Base-by-base conservation (phyloP, 2,888 invertebrate genomes). In the Xanthorhoe designata region DNA sequence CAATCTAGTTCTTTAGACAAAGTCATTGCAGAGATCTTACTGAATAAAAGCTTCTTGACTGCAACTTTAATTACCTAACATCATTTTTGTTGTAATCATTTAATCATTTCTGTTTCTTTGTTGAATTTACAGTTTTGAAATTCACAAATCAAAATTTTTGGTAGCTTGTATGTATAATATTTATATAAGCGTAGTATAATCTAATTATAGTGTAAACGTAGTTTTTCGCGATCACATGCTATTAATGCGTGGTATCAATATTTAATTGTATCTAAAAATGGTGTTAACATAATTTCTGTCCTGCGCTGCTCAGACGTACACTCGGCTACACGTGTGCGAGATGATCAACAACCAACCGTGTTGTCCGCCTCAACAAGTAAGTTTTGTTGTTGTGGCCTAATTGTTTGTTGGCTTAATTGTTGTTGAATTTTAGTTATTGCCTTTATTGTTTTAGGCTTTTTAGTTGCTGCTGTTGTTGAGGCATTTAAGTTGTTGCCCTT, bases 261-360 rank as follows among this genome's bases (percentile, higher is more conserved):
- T 19, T 35, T 2, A 8, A 53, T n/a, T 51, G 51, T 52, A 15
- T 45, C 51, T 19, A 57, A 38, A 59, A 42, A 73, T 84, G 89
- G 88, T 91, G 78, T 84, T 92, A 87, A 82, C 78, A 66, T 85
- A 84, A n/a, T 88, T 85, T 89, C 79, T 85, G 76, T 74, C 80
- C 80, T 85, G 89, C 80, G 92, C 92, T 88, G 91, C 91, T 85
- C 80, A 98, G 98, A 97, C 96, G 75, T 98, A 98, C 94, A 97
- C 97, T 83, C 96, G 97, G 88, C 95, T 98, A 77, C 97, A 98
- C 94, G 97, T 97, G 89, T 98, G 97, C 94, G 96, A 97, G 85
- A 91, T 95, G 84, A 96, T 97, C 94, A 97, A 96, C 96, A 97
- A 96, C 90, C 95, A 95, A 81, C 96, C 96, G 77, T 97, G 97